Evolutionary conservation across 2,113 vertebrate genomes (phyloP).

Genomic region (Irena cyanogastra): DNA sequence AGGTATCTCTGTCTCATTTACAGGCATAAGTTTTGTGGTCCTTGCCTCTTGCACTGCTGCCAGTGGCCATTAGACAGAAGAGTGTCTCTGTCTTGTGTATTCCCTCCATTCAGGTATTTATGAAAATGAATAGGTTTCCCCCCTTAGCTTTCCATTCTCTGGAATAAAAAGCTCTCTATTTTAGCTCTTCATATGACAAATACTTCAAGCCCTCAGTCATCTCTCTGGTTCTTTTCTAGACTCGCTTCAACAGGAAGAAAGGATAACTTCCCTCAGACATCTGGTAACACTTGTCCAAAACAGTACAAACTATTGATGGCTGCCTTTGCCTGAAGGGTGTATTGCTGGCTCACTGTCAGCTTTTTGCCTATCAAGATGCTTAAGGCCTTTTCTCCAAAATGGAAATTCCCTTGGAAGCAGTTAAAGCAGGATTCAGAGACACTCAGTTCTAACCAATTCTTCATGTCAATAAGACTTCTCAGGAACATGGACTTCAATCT

Average conservation of each 20-base stretch:
- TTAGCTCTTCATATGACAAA: background rate
- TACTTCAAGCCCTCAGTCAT: rapidly evolving
- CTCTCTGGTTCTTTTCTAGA: background rate
- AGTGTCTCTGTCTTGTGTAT: background rate
- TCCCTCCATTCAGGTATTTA: background rate
- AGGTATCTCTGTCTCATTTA: background rate
- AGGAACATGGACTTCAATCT: background rate
- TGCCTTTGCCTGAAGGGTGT: background rate
- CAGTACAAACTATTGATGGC: background rate
- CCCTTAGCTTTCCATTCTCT: background rate
- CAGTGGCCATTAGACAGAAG: background rate
- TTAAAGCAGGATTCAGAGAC: background rate
- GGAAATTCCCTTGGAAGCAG: background rate
- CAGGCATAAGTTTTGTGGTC: background rate
- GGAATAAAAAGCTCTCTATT: background rate
- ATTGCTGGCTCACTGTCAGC: background rate
- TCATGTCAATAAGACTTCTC: background rate
- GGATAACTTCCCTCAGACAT: background rate
- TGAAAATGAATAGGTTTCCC: background rate
- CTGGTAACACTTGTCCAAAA: background rate
- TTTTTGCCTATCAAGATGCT: background rate
- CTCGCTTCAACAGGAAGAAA: background rate
- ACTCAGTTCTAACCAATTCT: background rate
- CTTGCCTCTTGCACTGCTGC: background rate
- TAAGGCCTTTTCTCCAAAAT: background rate